Evolutionary conservation across 2,113 vertebrate genomes (phyloP), one percentile per base, ranked within the genome.

Genomic region (Tylochromis polylepis): DNA sequence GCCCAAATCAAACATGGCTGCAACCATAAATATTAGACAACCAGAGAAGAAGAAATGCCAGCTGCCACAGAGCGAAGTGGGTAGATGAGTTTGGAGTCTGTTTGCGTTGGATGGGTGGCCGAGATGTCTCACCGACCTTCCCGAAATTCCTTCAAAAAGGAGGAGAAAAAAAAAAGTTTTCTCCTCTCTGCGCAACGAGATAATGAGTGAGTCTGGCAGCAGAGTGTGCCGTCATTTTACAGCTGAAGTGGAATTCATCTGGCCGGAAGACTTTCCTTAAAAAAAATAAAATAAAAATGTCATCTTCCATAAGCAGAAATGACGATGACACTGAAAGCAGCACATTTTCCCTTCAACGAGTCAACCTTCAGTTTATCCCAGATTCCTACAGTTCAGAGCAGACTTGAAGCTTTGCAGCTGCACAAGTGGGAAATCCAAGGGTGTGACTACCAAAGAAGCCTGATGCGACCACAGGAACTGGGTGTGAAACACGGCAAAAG

Each of bases 1-100:
- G 18, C 67, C 55, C 82, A 78, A 86, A 77, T 85, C 92, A 87
- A 85, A 88, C 38, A n/a, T 29, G 65, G 80, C 85, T 46, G 55
- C 49, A 9, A 22, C 9, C 53, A 49, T 77, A 81, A 49, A 55
- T 55, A 58, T 58, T 3, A 46, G n/a, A 65, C 16, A 38, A 20
- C 41, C 4, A 5, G 11, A 12, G 22, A 24, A 29, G 84, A 82
- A 41, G 62, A 67, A 9, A 16, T n/a, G 2, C 3, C 77, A 16
- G 58, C 80, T 53, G 87, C 65, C 65, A 83, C 51, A 82, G 20
- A 24, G n/a, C 11, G 62, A 22, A 22, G 18, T 1, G 38, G 65
- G 36, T 24, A 75, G 67, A 49, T 78, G 56, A 65, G 75, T 6
- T 62, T 8, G 4, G 59, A 46, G 6, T 18, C 31, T 1, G 3